phyloP scores from a whole-genome alignment of 2,888 invertebrate species.

The Eutolmus rufibarbis region DNA sequence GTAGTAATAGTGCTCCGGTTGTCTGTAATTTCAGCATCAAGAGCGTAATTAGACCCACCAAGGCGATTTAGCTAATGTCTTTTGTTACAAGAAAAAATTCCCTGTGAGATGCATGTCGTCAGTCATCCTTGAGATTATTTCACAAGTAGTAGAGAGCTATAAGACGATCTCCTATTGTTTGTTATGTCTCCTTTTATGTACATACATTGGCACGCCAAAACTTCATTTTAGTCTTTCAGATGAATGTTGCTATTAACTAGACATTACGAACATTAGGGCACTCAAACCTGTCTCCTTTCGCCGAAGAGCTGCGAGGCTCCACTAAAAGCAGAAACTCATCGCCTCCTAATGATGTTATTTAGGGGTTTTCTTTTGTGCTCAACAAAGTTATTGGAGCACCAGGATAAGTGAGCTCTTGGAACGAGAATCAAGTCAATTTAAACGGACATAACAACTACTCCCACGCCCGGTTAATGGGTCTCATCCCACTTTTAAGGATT shows the following conservation, averaged over 20 bases:
- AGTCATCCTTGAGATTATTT: neutral
- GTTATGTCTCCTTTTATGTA: neutral
- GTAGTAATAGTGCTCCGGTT: neutral
- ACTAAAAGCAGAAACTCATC: neutral
- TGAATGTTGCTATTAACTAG: neutral
- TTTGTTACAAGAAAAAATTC: neutral
- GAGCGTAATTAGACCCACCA: neutral
- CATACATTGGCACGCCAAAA: neutral
- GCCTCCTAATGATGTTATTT: neutral
- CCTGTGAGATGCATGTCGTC: neutral
- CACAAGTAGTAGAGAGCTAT: neutral
- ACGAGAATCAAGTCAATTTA: neutral
- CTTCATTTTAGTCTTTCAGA: neutral
- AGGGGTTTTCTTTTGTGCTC: neutral
- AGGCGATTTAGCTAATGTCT: neutral
- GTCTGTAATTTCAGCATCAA: neutral
- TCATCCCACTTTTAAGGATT: neutral
- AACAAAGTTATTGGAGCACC: neutral
- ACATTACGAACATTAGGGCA: neutral
- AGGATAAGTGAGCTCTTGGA: neutral
- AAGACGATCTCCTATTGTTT: neutral
- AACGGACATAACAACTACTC: neutral
- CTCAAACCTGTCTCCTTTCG: neutral
- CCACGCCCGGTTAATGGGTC: neutral
- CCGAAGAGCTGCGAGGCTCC: neutral